These are phyloP conservation scores for Pristionchus fissidentatus DNA, from an alignment of 2,888 invertebrate species.

Conservation along the genomic window DNA sequence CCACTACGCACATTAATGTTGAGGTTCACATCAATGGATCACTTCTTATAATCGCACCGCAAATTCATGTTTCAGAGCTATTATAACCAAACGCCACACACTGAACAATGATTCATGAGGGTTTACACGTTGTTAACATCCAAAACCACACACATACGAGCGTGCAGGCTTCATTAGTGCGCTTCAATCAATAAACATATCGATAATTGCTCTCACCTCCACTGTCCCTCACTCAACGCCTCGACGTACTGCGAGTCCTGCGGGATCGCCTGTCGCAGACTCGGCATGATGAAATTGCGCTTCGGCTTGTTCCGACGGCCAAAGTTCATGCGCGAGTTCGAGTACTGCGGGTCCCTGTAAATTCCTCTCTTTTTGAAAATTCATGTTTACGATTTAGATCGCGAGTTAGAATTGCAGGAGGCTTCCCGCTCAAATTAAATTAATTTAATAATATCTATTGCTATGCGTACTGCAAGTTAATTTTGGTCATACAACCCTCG, in stretches of 20 bases:
- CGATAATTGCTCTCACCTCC: conserved; percentile 55
- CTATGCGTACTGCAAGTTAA: too few species aligned
- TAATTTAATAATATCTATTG: not conserved
- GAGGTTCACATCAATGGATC: not conserved
- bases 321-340: conserved; percentile 70
- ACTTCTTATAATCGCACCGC: not conserved
- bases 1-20: too few species aligned
- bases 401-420: too few species aligned
- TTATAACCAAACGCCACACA: not conserved
- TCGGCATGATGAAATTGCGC: conserved; percentile 73
- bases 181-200: not conserved
- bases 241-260: conserved; percentile 67
- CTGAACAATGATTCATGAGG: too few species aligned
- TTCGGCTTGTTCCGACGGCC: conserved; percentile 71
- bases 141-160: too few species aligned
- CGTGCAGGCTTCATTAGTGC: not conserved
- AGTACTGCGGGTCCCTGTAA: conserved; percentile 54
- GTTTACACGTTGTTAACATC: too few species aligned
- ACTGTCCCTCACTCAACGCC: conserved; percentile 70
- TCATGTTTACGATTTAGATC: not conserved
- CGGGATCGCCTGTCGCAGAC: conserved; percentile 69
- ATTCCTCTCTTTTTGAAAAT: not conserved
- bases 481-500: too few species aligned
- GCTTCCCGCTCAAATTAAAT: too few species aligned
- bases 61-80: not conserved